Evolutionary conservation across 2,888 invertebrate genomes (phyloP), one percentile per base, ranked within the genome.

Genomic region (Dorcus hopei): DNA sequence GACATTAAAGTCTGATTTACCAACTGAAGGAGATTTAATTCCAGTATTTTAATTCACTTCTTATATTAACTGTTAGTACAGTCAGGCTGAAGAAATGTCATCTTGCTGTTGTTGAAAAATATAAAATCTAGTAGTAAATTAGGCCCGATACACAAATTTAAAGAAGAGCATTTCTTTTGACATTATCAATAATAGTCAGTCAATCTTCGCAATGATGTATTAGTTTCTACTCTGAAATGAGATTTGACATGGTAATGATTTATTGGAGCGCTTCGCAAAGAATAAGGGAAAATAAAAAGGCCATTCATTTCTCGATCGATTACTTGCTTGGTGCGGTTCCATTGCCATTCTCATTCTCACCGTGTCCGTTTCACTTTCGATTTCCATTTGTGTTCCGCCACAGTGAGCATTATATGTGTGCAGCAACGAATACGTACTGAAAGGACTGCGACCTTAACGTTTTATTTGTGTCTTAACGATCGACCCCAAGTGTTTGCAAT

Each of bases 401-500:
- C 45, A 45, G 45, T 45, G 45, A 45, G 45, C 45, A 45, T 45
- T 19, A 19, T 45, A 45, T 9, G 23, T 45, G 45, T 45, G 19
- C 19, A 45, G 23, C 23, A 33, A 33, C 26, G 1, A 33, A 33
- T 33, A 33, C 54, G 50, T 58, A 51, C 54, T 51, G 49, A 49
- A 33, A 33, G 26, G 26, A 33, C 26, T 7, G 26, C 26, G 26
- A 33, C 26, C 0, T 33, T 33, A 33, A 6, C 26, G 26, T 56
- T 55, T 55, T 49, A 16, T n/a, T n/a, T 9, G 23, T 11, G 19
- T 49, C 16, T 56, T 50, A 49, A 57, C 23, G 19, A 16, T 52
- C 49, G 47, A 40, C 52, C 41, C 48, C 14, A 48, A 47, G 52
- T 57, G 48, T 57, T 52, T 45, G 45, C 45, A 45, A 19, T 45